Percentiles rank a stretch among this genome's conserved stretches.
phyloP scores from a whole-genome alignment of 2,888 invertebrate genomes.

The Caenorhabditis macrosperma region DNA sequence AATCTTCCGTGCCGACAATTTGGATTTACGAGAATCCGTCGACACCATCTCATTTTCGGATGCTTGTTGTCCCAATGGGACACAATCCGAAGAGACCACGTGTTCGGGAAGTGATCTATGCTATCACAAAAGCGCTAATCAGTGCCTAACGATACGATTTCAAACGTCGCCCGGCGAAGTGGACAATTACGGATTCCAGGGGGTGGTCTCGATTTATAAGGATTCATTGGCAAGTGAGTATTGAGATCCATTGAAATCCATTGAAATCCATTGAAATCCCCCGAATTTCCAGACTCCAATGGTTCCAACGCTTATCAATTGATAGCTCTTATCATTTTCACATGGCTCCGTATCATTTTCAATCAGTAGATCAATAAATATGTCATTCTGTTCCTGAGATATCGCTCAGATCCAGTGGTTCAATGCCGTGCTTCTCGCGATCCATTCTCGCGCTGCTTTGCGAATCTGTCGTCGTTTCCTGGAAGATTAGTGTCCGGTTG shows the following conservation, averaged over 20 bases:
- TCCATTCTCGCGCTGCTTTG: constrained; percentile 15
- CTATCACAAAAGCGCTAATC: constrained; percentile 35
- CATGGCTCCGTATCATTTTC: too few relatives aligned
- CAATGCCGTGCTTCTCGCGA: constrained; percentile 34
- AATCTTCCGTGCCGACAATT: constrained; percentile 62
- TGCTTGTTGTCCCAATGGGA: background rate
- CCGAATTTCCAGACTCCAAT: too few relatives aligned
- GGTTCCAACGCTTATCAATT: too few relatives aligned
- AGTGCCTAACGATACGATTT: constrained; percentile 62
- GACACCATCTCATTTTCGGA: constrained; percentile 62
- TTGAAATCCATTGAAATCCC: too few relatives aligned
- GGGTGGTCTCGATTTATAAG: constrained; percentile 33
- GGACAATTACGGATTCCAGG: constrained; percentile 64
- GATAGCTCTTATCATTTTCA: too few relatives aligned
- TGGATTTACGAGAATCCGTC: constrained; percentile 59
- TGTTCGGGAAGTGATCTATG: constrained; percentile 54
- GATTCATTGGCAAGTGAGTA: background rate
- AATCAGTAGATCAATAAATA: too few relatives aligned
- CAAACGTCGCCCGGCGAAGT: constrained; percentile 34
- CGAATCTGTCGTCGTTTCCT: background rate
- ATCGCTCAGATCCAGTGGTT: constrained; percentile 30
- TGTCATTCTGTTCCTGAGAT: background rate
- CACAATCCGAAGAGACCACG: too few relatives aligned
- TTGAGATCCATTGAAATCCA: too few relatives aligned
- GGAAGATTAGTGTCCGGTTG: too few relatives aligned